phyloP scores from a whole-genome alignment of 2,797 vertebrate genomes.

The Argyrosomus regius region DNA sequence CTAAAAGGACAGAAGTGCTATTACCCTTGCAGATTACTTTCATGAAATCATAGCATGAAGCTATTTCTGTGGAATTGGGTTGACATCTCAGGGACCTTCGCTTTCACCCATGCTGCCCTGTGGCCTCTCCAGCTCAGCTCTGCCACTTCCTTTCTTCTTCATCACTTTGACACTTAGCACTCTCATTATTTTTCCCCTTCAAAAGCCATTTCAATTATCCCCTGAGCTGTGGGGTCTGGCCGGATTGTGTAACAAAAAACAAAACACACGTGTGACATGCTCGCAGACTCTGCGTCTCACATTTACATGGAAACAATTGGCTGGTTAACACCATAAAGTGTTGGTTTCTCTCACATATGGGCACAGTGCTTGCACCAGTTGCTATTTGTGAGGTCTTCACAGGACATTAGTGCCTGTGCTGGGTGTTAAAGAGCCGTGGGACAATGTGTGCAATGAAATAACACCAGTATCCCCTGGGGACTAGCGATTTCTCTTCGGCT shows the following conservation, averaged over 20 bases:
- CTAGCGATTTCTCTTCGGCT: conserved; percentile 45
- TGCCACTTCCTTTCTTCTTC: conserved; percentile 50
- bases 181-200: conserved; percentile 70
- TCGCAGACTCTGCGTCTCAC: conserved; percentile 11
- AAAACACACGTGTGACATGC: background rate
- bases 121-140: conserved; percentile 58
- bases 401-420: conserved; percentile 53
- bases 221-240: conserved; percentile 3
- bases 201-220: conserved; percentile 69
- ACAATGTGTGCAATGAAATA: conserved; percentile 61
- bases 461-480: conserved; percentile 27
- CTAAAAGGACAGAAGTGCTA: conserved; percentile 65
- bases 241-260: background rate
- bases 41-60: conserved; percentile 55
- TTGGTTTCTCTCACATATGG: conserved; percentile 61
- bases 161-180: conserved; percentile 60
- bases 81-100: conserved; percentile 54
- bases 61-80: conserved; percentile 70
- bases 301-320: conserved; percentile 28
- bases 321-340: conserved; percentile 48
- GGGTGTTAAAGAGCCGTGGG: conserved; percentile 64
- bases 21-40: conserved; percentile 64
- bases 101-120: conserved; percentile 44
- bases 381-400: conserved; percentile 61
- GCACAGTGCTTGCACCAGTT: conserved; percentile 34